Evolutionary conservation across 2,113 vertebrate species (phyloP).

Genomic region (Callospermophilus lateralis): DNA sequence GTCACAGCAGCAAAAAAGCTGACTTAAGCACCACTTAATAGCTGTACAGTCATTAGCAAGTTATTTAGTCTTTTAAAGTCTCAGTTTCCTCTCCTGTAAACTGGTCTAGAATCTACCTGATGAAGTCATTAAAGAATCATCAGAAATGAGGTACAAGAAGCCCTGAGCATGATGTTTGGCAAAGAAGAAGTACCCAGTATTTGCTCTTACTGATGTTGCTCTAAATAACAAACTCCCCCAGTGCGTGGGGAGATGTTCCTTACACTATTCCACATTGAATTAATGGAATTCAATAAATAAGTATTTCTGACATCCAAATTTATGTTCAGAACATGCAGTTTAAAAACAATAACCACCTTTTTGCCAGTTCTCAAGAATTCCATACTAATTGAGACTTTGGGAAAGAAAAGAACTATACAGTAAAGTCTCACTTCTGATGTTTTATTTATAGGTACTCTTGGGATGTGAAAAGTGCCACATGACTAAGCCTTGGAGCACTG

Average conservation of each 20-base stretch:
- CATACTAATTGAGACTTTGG: neutral
- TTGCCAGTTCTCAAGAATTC: neutral
- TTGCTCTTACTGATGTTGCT: neutral
- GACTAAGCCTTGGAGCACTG: neutral
- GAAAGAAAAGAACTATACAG: neutral
- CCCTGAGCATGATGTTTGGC: neutral
- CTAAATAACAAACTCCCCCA: neutral
- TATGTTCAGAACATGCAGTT: neutral
- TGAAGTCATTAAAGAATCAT: neutral
- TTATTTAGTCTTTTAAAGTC: neutral
- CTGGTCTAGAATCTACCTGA: neutral
- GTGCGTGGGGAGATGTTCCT: neutral
- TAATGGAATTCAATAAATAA: neutral
- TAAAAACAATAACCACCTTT: neutral
- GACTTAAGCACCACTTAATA: neutral
- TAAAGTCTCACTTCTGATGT: neutral
- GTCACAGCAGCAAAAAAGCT: too few species aligned
- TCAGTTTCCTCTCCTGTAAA: neutral
- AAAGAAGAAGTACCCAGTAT: neutral
- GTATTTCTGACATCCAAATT: conserved; percentile 1
- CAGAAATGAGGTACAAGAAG: neutral
- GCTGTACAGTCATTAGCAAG: neutral
- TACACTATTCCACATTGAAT: neutral
- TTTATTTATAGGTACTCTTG: neutral
- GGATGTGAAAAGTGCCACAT: neutral